A percentile compares a stretch with the other conserved stretches of the same genome.
phyloP scores from a whole-genome alignment of 2,888 invertebrate genomes.

The Mesopsocus fuscifrons region DNA sequence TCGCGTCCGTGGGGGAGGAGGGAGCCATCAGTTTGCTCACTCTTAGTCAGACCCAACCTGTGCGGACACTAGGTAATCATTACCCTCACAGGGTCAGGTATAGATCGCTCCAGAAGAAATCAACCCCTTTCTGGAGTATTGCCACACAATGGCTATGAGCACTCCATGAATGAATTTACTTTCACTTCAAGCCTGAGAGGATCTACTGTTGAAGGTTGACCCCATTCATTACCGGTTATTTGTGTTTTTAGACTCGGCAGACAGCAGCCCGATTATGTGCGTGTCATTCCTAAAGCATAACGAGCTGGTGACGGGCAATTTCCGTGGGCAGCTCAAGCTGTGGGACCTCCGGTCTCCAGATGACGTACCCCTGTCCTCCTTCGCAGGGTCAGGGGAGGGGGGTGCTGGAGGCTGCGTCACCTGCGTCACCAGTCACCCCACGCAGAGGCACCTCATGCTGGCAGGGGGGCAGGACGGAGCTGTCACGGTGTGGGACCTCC shows the following conservation, averaged over 20 bases:
- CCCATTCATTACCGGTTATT: too few species aligned
- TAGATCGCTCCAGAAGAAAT: too few species aligned
- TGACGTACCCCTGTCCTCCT: slow-evolving; percentile 44
- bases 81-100: too few species aligned
- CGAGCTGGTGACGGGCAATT: slow-evolving; percentile 65
- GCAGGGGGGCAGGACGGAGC: slow-evolving; percentile 78
- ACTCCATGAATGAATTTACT: too few species aligned
- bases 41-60: slow-evolving; percentile 28
- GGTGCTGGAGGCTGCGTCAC: slow-evolving; percentile 24
- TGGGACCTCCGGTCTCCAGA: slow-evolving; percentile 56
- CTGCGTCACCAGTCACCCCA: slow-evolving; percentile 64
- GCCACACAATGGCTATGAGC: too few species aligned
- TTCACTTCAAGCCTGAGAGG: too few species aligned
- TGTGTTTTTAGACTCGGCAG: slow-evolving; percentile 36
- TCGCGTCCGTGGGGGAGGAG: slow-evolving; percentile 72
- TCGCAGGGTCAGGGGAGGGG: slow-evolving; percentile 46
- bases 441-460: slow-evolving; percentile 65
- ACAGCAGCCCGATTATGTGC: slow-evolving; percentile 62
- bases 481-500: slow-evolving; percentile 75
- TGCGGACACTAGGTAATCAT: slow-evolving; percentile 33
- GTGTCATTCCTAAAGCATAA: slow-evolving; percentile 53
- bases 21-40: slow-evolving; percentile 43
- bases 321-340: slow-evolving; percentile 76
- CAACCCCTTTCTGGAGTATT: too few species aligned
- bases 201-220: too few species aligned